Evolutionary conservation across 1,140 invertebrate genomes (phyloP), one percentile per base, ranked within the genome.

Genomic region (Lamellibrachia luymesi): DNA sequence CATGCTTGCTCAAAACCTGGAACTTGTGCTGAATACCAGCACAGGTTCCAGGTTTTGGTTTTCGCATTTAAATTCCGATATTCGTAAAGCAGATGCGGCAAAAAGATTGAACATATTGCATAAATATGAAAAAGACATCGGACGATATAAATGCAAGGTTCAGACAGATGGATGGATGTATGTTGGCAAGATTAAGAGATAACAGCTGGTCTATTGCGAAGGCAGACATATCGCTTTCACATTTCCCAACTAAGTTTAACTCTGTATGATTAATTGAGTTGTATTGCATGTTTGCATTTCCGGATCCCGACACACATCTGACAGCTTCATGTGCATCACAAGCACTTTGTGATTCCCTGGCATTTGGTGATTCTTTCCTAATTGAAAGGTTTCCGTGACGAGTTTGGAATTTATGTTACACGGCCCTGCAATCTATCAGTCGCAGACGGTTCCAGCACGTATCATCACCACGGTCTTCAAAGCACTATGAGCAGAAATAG

Each of bases 231-330:
- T 80, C 64, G 64, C 25, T 80, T 80, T 80, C 64, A 80, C 64
- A 80, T 80, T 80, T 80, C 64, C 64, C 64, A 80, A 80, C 64
- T 80, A 80, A 80, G 64, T 80, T 80, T 80, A 80, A 80, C 64
- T 80, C 64, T 80, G 64, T 80, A 80, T 80, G 64, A 80, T 80
- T 80, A 80, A 80, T 80, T 80, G 64, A 80, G 64, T 80, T 80
- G 64, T 80, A 80, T 80, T 80, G 64, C 64, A 8, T 80, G 64
- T 80, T 80, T 80, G 64, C 64, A 17, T 80, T 80, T 80, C 64
- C 64, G 7, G 64, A 22, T 2, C 13, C 25, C 8, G 64, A 10
- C 5, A 17, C 64, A 80, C 64, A 80, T 80, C 64, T 80, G 64
- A 80, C 64, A 22, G 64, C 13, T 22, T 22, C 64, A 22, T 80